phyloP scores from a whole-genome alignment of 1,140 invertebrate species.

The Lordiphosa stackelbergi region DNA sequence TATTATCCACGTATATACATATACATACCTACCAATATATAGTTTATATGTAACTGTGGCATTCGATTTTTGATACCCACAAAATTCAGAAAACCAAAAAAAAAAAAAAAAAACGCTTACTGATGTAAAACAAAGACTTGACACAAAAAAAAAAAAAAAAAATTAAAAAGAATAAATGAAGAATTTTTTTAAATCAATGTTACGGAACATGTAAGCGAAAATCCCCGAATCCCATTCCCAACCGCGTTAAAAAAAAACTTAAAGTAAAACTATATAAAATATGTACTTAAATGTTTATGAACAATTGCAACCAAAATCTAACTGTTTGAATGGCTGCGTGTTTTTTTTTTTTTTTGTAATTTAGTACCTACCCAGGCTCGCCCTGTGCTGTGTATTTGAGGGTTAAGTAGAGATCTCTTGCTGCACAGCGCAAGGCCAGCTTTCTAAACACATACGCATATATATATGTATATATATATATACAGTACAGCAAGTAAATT shows the following conservation, averaged over 20 bases:
- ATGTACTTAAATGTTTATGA: constrained; percentile 48
- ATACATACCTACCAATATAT: constrained; percentile 16
- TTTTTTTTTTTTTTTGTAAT: constrained; percentile 21
- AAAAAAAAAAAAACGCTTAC: too few species aligned
- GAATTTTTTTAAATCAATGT: constrained; percentile 33
- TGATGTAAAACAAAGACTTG: constrained; percentile 74
- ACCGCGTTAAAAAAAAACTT: background rate
- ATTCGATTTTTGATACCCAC: constrained; percentile 55
- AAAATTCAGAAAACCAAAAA: too few species aligned
- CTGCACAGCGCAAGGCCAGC: too few species aligned
- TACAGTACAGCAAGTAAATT: too few species aligned
- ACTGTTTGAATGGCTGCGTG: constrained; percentile 36
- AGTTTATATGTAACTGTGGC: constrained; percentile 33
- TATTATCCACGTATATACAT: constrained; percentile 44
- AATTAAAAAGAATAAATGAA: constrained; percentile 4
- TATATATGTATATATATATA: constrained; percentile 14
- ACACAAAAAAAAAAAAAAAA: constrained; percentile 15
- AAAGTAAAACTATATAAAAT: constrained; percentile 15
- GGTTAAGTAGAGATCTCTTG: too few species aligned
- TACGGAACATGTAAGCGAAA: constrained; percentile 14
- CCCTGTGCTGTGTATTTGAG: background rate
- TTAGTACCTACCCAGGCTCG: too few species aligned
- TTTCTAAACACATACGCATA: constrained; percentile 13
- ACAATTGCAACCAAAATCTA: constrained; percentile 47
- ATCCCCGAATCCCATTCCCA: too few species aligned